Evolutionary conservation across 37 sponge, comb jelly and placozoan genomes (phyloP).

Genomic region (Beroe forskalii): DNA sequence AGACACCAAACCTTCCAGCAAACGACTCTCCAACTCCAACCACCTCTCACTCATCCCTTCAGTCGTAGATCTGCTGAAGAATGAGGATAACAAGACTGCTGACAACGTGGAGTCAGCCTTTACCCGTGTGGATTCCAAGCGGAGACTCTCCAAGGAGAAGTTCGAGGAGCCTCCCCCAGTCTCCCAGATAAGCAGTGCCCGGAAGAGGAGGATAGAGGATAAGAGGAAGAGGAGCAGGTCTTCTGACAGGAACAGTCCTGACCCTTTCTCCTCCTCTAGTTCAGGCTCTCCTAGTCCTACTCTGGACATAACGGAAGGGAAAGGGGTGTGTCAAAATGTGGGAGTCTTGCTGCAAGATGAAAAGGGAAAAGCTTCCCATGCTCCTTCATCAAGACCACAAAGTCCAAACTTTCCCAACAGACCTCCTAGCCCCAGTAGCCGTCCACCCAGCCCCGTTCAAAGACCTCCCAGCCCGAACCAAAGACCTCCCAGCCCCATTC

Average conservation of each 20-base stretch:
- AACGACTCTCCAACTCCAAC: conserved; percentile 44
- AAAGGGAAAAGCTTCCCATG: background rate
- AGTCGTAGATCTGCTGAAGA: conserved; percentile 10
- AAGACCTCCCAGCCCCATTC: background rate
- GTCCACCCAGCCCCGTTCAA: conserved; percentile 11
- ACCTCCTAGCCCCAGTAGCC: background rate
- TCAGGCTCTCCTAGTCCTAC: conserved; percentile 45
- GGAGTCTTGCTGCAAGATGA: background rate
- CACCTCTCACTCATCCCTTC: conserved; percentile 41
- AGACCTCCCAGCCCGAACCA: background rate
- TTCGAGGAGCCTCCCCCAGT: background rate
- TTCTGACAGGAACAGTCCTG: conserved; percentile 28
- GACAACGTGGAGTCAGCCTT: background rate
- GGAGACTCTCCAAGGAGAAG: conserved; percentile 16
- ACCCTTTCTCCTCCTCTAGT: conserved; percentile 1
- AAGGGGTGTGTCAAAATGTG: background rate
- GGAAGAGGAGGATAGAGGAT: conserved; percentile 56
- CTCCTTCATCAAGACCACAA: conserved; percentile 1
- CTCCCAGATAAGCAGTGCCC: conserved; percentile 28
- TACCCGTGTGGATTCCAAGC: background rate
- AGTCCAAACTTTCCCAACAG: conserved; percentile 14
- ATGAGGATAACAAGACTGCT: background rate
- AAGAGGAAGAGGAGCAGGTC: conserved; percentile 25
- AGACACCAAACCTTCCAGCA: background rate
- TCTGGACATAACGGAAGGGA: background rate